These are phyloP conservation scores for Trachurus trachurus DNA, from an alignment of 2,797 vertebrate species.

Conservation along the genomic window DNA sequence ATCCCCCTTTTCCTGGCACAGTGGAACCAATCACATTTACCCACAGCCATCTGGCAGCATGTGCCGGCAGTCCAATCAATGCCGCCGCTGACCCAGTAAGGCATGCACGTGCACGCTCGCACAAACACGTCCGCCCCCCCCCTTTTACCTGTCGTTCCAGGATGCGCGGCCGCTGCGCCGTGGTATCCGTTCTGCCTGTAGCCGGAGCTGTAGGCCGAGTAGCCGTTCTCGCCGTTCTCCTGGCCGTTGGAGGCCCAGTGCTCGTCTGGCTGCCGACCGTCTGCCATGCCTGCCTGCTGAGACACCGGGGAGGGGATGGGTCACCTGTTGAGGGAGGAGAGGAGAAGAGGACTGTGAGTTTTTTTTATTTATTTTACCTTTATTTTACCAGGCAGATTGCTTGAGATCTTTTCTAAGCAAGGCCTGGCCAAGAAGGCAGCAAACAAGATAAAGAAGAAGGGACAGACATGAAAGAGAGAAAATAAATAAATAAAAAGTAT, in stretches of 20 bases:
- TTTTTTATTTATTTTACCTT: too few relatives aligned
- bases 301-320: conserved; percentile 72
- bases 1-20: conserved; percentile 21
- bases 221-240: conserved; percentile 80
- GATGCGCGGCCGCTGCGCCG: conserved; percentile 86
- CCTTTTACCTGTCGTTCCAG: conserved; percentile 82
- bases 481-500: too few relatives aligned
- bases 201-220: conserved; percentile 78
- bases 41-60: conserved; percentile 29
- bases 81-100: conserved; percentile 11
- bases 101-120: conserved; percentile 48
- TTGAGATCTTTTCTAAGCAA: too few relatives aligned
- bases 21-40: conserved; percentile 33
- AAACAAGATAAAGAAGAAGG: too few relatives aligned
- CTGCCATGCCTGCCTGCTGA: conserved; percentile 82
- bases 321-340: conserved; percentile 52
- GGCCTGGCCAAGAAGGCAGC: too few relatives aligned
- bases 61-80: conserved; percentile 31
- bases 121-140: background rate
- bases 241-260: conserved; percentile 84
- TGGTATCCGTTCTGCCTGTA: conserved; percentile 94
- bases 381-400: too few relatives aligned
- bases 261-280: conserved; percentile 81
- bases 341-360: background rate
- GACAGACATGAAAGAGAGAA: too few relatives aligned